Base-by-base conservation (phyloP, 92 coral and sea anemone genomes). In the Diadumene lineata region DNA sequence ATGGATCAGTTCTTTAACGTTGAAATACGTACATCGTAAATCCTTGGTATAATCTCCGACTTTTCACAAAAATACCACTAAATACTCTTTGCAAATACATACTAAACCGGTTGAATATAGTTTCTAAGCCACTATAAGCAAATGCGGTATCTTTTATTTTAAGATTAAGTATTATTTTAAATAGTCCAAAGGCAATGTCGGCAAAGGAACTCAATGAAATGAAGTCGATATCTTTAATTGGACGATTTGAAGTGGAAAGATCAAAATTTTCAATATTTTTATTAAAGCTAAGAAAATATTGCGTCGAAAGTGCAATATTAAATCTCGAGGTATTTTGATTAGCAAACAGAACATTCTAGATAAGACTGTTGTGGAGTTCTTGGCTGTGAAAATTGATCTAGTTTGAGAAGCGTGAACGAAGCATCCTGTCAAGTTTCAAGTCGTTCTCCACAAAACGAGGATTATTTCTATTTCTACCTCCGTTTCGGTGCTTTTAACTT, bases 401-500 rank as follows among this genome's bases (percentile, higher is more conserved):
- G 7, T 62, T 62, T 62, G 2, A 0, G 31, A 62, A 56, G 55
- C 23, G 76, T 46, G 43, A 32, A 51, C 46, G 18, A 33, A 18
- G 66, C 53, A 31, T 32, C 65, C 50, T 56, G 55, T 56, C 75
- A 58, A 43, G 19, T 70, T 56, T 22, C 32, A 16, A 56, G 27
- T 21, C 44, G 31, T 32, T 1, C 34, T 13, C 33, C 33, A 32
- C 31, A 72, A 51, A 56, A 56, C 77, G 43, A 13, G 34, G 77
- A 56, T 72, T 72, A 56, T 34, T 72, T 56, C 66, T 48, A 72
- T 32, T 72, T 72, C 57, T 56, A 56, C 77, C 34, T 34, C 66
- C 66, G 64, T 72, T 28, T 72, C 77, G 77, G 77, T 56, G 23
- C 57, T 65, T 56, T 72, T 72, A 34, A 43, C 56, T 56, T 72